A percentile compares a stretch with the other conserved stretches of the same genome.
Conservation (phyloP, 2,888 invertebrate genomes). For the Drosophila diplacantha region DNA sequence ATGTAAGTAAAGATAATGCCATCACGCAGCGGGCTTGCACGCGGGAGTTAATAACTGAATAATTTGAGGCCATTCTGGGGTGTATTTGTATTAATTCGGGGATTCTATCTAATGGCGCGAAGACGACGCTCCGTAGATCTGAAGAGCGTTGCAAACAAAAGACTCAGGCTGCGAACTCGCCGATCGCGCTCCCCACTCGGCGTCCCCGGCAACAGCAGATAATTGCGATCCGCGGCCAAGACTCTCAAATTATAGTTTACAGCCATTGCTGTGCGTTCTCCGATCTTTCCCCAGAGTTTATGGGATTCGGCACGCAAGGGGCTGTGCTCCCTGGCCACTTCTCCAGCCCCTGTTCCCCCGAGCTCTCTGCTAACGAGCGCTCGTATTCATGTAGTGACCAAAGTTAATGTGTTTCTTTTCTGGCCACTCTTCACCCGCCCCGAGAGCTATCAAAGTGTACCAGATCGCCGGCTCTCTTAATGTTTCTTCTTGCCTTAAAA, state of each 20-base stretch:
- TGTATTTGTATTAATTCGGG: conserved; percentile 33
- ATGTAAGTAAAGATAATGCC: conserved; percentile 56
- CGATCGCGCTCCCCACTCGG: conserved; percentile 37
- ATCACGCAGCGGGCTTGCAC: conserved; percentile 27
- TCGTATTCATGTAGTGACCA: conserved; percentile 54
- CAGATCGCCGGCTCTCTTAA: conserved; percentile 33
- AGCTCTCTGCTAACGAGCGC: conserved; percentile 52
- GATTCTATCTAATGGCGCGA: conserved; percentile 21
- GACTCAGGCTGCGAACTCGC: conserved; percentile 55
- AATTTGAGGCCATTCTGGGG: conserved; percentile 22
- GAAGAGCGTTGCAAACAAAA: conserved; percentile 36
- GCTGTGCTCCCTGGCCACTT: conserved; percentile 17
- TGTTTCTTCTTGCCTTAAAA: conserved; percentile 41
- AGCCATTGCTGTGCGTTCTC: conserved; percentile 19
- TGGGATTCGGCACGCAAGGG: conserved; percentile 58
- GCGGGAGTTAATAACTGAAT: conserved; percentile 25
- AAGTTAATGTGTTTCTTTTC: conserved; percentile 55
- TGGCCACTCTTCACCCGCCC: not conserved
- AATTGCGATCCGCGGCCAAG: conserved; percentile 54
- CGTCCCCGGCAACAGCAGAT: conserved; percentile 30
- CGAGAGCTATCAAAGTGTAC: conserved; percentile 50
- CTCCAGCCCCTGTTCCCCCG: not conserved
- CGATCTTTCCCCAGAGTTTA: conserved; percentile 32
- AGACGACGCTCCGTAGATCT: not conserved
- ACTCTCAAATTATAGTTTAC: conserved; percentile 46